Conservation (phyloP, 2,113 vertebrate genomes). For the Orycteropus afer region DNA sequence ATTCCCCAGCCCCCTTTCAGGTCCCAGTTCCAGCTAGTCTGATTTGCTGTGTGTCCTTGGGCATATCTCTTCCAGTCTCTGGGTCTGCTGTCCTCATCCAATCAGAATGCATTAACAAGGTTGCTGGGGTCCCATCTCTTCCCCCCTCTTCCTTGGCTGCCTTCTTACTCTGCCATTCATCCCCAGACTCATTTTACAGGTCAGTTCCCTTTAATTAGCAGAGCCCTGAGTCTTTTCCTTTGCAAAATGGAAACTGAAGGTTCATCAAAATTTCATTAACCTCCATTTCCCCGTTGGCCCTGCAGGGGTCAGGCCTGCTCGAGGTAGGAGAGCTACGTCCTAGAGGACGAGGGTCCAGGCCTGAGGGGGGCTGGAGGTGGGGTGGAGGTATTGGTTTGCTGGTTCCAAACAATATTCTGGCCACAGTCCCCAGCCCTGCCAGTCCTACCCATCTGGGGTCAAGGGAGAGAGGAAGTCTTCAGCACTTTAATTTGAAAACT, state of each 20-base stretch:
- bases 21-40: not conserved
- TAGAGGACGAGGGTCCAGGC: not conserved
- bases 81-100: not conserved
- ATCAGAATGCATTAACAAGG: not conserved
- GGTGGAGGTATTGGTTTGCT: not conserved
- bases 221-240: constrained; percentile 43
- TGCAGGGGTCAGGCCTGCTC: constrained; percentile 28
- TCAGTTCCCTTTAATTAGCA: constrained; percentile 81
- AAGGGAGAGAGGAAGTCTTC: not conserved
- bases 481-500: constrained; percentile 74
- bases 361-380: not conserved
- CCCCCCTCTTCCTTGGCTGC: not conserved
- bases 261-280: constrained; percentile 83
- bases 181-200: constrained; percentile 81
- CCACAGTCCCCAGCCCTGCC: not conserved
- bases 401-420: not conserved
- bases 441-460: not conserved
- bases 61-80: constrained; percentile 22
- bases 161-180: not conserved
- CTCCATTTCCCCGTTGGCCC: constrained; percentile 29
- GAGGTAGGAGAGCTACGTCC: constrained; percentile 1
- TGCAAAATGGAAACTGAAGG: constrained; percentile 55
- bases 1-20: not conserved
- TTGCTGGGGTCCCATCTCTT: not conserved
- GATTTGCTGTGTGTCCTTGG: constrained; percentile 16